Evolutionary conservation across 1,140 invertebrate genomes (phyloP).

Genomic region (Lutraria rhynchaena): DNA sequence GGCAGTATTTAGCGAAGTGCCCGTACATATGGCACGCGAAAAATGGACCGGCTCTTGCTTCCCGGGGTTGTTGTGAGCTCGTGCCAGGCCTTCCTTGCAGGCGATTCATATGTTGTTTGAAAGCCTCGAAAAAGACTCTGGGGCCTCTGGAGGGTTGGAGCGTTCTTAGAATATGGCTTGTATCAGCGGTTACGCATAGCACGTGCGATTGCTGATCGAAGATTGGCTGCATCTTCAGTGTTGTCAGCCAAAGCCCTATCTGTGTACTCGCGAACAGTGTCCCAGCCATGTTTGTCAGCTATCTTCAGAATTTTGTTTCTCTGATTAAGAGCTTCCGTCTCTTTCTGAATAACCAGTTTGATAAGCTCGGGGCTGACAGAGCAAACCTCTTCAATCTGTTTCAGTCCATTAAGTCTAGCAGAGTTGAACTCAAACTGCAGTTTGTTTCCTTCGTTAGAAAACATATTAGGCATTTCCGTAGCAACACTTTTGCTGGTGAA

Average conservation of each 20-base stretch:
- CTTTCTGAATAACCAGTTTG: neutral
- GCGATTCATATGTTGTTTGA: too few relatives aligned
- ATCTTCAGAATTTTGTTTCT: neutral
- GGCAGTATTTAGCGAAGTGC: conserved; percentile 12
- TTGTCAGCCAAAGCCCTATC: conserved; percentile 13
- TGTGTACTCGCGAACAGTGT: neutral
- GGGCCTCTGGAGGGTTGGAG: neutral
- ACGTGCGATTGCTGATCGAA: neutral
- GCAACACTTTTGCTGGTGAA: neutral
- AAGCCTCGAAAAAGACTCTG: neutral
- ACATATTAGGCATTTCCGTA: neutral
- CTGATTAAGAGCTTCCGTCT: neutral
- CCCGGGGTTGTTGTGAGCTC: neutral
- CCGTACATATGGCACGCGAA: neutral
- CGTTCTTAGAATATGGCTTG: neutral
- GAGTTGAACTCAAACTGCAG: conserved; percentile 24
- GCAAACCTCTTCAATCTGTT: conserved; percentile 9
- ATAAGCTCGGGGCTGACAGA: neutral
- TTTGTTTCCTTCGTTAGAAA: neutral
- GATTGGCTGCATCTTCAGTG: conserved; percentile 1
- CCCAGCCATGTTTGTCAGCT: conserved; percentile 3
- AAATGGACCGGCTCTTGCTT: neutral
- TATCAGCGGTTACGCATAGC: neutral
- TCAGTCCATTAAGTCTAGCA: neutral
- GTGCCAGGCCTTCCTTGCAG: neutral